Conservation (phyloP, 2,113 vertebrate species). For the Zosterops hypoxanthus region DNA sequence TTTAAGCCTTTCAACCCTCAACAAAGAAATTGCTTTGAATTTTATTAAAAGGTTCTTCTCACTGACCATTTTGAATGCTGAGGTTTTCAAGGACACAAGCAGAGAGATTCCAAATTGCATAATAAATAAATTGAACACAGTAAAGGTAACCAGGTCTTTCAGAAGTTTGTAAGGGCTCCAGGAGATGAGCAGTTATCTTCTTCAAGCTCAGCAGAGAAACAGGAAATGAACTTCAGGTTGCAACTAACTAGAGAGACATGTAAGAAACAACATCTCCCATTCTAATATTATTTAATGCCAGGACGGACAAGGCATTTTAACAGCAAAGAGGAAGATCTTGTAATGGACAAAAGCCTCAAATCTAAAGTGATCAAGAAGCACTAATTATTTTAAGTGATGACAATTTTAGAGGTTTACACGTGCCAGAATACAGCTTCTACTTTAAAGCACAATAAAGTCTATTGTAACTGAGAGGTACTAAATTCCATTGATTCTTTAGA, state of each 20-base stretch:
- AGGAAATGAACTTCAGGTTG: slow-evolving; percentile 17
- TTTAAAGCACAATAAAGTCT: slow-evolving; percentile 38
- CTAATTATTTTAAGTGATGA: slow-evolving; percentile 12
- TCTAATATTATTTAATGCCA: background rate
- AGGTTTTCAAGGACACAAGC: background rate
- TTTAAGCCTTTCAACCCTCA: background rate
- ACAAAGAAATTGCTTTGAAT: background rate
- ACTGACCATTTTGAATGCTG: background rate
- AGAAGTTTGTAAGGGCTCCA: background rate
- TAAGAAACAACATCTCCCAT: background rate
- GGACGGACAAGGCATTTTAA: background rate
- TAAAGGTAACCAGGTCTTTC: background rate
- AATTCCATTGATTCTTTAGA: slow-evolving; percentile 41
- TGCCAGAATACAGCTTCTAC: slow-evolving; percentile 25
- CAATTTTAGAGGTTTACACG: slow-evolving; percentile 32
- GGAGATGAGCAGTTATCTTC: slow-evolving; percentile 38
- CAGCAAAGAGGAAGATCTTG: background rate
- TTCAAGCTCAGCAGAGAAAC: slow-evolving; percentile 34
- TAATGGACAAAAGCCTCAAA: slow-evolving; percentile 6
- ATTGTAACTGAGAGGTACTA: background rate
- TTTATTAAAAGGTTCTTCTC: background rate
- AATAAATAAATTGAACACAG: background rate
- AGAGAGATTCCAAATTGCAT: background rate
- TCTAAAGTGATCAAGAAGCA: background rate
- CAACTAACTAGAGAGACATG: background rate